Conservation (phyloP, 2,113 vertebrate genomes). For the Chaetorhynchus papuensis region DNA sequence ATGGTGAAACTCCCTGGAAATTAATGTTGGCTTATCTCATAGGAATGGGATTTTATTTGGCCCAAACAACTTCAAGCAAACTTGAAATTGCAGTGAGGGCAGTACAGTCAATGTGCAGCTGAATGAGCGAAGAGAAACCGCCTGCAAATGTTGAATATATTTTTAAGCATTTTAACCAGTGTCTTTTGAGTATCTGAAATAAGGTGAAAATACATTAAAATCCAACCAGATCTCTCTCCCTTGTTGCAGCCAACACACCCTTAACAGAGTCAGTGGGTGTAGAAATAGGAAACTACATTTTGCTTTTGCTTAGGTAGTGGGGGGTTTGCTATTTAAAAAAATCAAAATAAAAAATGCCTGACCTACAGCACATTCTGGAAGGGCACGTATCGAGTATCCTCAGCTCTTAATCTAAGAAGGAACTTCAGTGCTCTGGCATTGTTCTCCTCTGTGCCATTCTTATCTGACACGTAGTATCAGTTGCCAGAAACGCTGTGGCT, state of each 20-base stretch:
- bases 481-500: conserved; percentile 37
- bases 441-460: conserved; percentile 43
- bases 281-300: neutral
- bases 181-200: neutral
- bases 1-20: neutral
- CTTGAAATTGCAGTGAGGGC: neutral
- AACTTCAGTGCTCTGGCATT: conserved; percentile 1
- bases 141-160: neutral
- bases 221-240: neutral
- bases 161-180: neutral
- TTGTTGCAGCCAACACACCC: neutral
- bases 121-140: neutral
- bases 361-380: neutral
- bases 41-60: neutral
- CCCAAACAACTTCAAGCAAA: neutral
- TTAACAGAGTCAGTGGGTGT: neutral
- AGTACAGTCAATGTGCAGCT: neutral
- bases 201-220: neutral
- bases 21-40: neutral
- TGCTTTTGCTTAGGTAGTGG: neutral
- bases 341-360: neutral
- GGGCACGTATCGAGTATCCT: neutral
- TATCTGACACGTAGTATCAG: conserved; percentile 39
- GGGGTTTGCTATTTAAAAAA: neutral
- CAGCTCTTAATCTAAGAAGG: conserved; percentile 2